These are phyloP conservation scores for Argopecten irradians DNA, from an alignment of 1,140 invertebrate genomes.

Conservation along the genomic window DNA sequence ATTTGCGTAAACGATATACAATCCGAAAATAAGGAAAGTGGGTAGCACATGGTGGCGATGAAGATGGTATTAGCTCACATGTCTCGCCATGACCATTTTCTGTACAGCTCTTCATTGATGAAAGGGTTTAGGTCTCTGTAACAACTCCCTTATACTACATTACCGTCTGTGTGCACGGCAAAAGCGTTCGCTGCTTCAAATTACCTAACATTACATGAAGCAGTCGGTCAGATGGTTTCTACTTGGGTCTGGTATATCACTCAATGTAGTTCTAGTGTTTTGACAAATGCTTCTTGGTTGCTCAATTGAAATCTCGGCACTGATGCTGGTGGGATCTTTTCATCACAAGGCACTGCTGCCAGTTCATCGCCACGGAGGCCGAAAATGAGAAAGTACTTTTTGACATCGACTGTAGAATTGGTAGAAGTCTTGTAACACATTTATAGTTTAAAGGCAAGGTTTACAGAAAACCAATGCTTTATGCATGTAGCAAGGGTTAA, in stretches of 20 bases:
- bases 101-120: background rate
- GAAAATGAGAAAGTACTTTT: constrained; percentile 2
- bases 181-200: constrained; percentile 15
- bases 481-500: background rate
- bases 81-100: background rate
- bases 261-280: background rate
- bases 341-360: background rate
- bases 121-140: background rate
- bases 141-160: background rate
- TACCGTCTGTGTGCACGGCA: background rate
- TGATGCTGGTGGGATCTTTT: constrained; percentile 14
- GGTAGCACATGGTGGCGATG: background rate
- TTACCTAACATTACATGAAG: constrained; percentile 7
- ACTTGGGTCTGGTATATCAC: background rate
- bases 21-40: too few species aligned
- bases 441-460: background rate
- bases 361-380: constrained; percentile 13
- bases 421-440: background rate
- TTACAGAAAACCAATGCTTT: background rate
- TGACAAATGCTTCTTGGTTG: constrained; percentile 21
- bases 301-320: background rate
- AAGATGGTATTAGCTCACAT: background rate
- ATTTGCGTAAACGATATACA: too few species aligned
- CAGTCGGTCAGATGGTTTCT: background rate
- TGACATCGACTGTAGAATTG: background rate